These are phyloP conservation scores for Oegoconia quadripuncta DNA, from an alignment of 2,888 invertebrate genomes.

Conservation along the genomic window DNA sequence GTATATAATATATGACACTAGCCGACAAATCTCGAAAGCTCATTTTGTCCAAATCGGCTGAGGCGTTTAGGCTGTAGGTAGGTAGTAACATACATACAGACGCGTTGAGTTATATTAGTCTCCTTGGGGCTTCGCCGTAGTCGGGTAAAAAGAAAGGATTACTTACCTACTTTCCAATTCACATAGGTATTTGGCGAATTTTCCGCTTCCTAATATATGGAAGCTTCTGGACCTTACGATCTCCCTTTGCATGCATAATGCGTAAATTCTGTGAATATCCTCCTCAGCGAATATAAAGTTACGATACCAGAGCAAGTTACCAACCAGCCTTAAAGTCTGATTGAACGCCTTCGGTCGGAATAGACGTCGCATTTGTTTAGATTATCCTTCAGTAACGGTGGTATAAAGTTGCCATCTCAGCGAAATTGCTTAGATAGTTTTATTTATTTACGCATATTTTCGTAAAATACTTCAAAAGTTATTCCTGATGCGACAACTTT, in stretches of 20 bases:
- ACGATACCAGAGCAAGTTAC: conserved; percentile 39
- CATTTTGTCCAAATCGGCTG: too few species aligned
- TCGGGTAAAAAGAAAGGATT: too few species aligned
- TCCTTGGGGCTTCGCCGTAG: too few species aligned
- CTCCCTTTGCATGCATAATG: conserved; percentile 59
- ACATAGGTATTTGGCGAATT: not conserved
- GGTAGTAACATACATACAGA: too few species aligned
- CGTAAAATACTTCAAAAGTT: too few species aligned
- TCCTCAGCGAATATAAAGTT: conserved; percentile 62
- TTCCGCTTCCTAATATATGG: conserved; percentile 7
- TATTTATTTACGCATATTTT: conserved; percentile 10
- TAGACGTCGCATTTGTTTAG: conserved; percentile 52
- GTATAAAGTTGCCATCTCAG: conserved; percentile 15
- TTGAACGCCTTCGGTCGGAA: conserved; percentile 48
- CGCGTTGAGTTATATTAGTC: too few species aligned
- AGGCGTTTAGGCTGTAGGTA: too few species aligned
- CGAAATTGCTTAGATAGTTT: conserved; percentile 6
- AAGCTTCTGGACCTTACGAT: conserved; percentile 47
- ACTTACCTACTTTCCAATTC: conserved; percentile 1
- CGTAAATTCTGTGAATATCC: conserved; percentile 47
- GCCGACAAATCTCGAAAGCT: too few species aligned
- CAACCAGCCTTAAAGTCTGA: conserved; percentile 49
- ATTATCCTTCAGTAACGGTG: conserved; percentile 45
- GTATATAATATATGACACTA: too few species aligned
- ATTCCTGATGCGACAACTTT: too few species aligned